A percentile compares a stretch with the other conserved stretches of the same genome.
phyloP scores from a whole-genome alignment of 2,113 vertebrate genomes.

The Plestiodon gilberti region DNA sequence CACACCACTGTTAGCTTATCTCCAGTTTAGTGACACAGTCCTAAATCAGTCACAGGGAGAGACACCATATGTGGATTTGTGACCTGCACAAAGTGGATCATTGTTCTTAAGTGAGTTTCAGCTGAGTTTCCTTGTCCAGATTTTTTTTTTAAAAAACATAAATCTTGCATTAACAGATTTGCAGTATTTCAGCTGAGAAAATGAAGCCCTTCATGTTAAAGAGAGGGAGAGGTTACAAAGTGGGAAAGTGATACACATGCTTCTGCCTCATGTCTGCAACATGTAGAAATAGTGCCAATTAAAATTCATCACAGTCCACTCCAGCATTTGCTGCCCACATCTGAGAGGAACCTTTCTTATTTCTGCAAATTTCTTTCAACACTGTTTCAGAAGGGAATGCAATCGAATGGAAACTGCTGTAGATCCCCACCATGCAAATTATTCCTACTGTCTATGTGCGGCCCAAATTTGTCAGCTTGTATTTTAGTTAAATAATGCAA shows the following conservation, averaged over 20 bases:
- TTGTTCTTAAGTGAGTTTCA: conserved; percentile 46
- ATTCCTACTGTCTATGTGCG: conserved; percentile 60
- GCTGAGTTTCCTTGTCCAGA: not conserved
- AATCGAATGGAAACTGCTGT: conserved; percentile 55
- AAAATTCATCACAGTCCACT: conserved; percentile 57
- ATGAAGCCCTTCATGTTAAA: conserved; percentile 33
- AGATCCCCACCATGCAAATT: conserved; percentile 62
- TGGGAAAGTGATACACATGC: fast-evolving
- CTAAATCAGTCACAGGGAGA: not conserved
- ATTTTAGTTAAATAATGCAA: conserved; percentile 70
- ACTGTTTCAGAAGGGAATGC: conserved; percentile 52
- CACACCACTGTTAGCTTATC: not conserved
- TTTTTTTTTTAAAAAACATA: not conserved
- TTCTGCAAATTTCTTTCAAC: conserved; percentile 55
- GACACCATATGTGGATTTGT: not conserved
- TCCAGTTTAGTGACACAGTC: not conserved
- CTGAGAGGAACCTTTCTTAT: conserved; percentile 44
- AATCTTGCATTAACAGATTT: conserved; percentile 21
- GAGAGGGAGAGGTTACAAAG: not conserved
- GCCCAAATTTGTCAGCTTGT: conserved; percentile 50
- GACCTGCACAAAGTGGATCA: not conserved
- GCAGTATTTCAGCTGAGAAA: conserved; percentile 16
- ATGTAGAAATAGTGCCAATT: conserved; percentile 43
- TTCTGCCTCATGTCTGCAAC: conserved; percentile 36
- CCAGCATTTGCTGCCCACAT: conserved; percentile 27